Percentiles rank a stretch among this genome's conserved stretches.
These are phyloP conservation scores for Trichogramma pretiosum DNA, from an alignment of 1,140 invertebrate genomes.

Conservation along the genomic window DNA sequence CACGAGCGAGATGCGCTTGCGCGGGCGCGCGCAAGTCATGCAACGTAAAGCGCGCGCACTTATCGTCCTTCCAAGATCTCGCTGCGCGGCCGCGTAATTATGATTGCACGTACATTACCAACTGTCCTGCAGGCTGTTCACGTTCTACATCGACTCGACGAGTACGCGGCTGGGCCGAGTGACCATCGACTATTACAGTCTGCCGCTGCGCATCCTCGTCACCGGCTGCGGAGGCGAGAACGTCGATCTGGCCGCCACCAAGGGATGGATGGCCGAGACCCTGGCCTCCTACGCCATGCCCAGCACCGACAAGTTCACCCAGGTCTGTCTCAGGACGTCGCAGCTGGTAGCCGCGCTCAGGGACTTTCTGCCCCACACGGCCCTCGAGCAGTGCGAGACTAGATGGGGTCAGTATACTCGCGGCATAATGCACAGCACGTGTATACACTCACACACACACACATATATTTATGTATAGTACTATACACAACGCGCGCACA, in stretches of 20 bases:
- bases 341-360: constrained; percentile 70
- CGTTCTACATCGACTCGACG: constrained; percentile 76
- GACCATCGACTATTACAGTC: constrained; percentile 75
- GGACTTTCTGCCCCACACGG: constrained; percentile 64
- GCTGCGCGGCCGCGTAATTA: too few species aligned
- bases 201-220: constrained; percentile 69
- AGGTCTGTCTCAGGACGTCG: constrained; percentile 66
- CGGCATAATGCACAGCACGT: too few species aligned
- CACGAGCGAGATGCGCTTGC: too few species aligned
- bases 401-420: constrained; percentile 45
- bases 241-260: constrained; percentile 60
- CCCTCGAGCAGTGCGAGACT: constrained; percentile 62
- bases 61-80: too few species aligned
- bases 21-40: too few species aligned
- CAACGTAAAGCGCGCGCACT: too few species aligned
- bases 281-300: constrained; percentile 75
- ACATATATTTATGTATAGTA: too few species aligned
- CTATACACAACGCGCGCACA: too few species aligned
- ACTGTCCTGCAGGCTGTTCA: constrained; percentile 74
- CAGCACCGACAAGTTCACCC: constrained; percentile 59
- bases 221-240: constrained; percentile 64
- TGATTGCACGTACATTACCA: too few species aligned
- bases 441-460: too few species aligned
- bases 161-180: constrained; percentile 58
- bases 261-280: constrained; percentile 74